These are phyloP conservation scores for Dryobotodes eremita DNA, from an alignment of 2,888 invertebrate genomes.

Conservation along the genomic window DNA sequence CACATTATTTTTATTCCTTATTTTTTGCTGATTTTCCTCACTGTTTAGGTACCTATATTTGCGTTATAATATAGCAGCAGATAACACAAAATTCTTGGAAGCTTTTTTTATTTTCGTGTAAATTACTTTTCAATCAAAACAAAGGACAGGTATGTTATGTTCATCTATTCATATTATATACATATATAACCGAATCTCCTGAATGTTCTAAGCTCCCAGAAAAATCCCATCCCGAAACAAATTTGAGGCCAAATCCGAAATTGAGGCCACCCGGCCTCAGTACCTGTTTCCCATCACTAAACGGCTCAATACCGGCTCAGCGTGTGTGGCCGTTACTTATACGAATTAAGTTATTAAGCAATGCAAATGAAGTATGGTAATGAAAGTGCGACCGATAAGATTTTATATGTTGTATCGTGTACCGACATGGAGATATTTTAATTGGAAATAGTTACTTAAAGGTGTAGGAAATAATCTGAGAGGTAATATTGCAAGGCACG, in stretches of 20 bases:
- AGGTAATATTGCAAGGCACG: background rate
- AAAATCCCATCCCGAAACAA: slow-evolving; percentile 3
- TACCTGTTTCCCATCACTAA: slow-evolving; percentile 66
- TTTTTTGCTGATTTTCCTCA: background rate
- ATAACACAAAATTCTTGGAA: background rate
- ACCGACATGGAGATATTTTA: slow-evolving; percentile 26
- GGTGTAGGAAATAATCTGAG: background rate
- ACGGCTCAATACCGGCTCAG: slow-evolving; percentile 49
- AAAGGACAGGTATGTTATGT: no score
- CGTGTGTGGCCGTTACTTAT: slow-evolving; percentile 77
- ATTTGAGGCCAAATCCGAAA: slow-evolving; percentile 50
- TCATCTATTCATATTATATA: no score
- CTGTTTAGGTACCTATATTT: background rate
- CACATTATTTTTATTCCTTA: background rate
- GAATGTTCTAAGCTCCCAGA: background rate
- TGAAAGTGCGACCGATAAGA: slow-evolving; percentile 56
- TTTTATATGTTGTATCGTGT: slow-evolving; percentile 7
- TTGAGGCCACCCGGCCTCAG: slow-evolving; percentile 39
- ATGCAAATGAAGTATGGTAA: slow-evolving; percentile 77
- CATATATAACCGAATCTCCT: background rate
- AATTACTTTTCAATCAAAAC: background rate
- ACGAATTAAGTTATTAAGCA: slow-evolving; percentile 82
- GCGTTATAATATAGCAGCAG: background rate
- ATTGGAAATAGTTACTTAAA: slow-evolving; percentile 8
- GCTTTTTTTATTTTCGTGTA: background rate